Evolutionary conservation across 53 echinoderm and acorn worm species (phyloP).

Genomic region (Paracentrotus lividus): DNA sequence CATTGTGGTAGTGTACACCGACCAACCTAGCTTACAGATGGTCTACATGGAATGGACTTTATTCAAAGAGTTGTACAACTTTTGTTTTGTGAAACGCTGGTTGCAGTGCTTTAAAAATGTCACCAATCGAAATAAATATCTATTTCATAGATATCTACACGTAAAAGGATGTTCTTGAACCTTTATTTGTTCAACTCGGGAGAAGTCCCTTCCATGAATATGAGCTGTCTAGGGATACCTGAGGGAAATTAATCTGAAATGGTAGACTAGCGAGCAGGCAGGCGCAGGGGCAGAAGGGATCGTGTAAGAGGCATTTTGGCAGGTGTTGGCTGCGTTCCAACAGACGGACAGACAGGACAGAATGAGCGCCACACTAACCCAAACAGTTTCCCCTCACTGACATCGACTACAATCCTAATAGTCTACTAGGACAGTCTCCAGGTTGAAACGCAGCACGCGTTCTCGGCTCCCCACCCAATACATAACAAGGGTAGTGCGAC

Average conservation of each 20-base stretch:
- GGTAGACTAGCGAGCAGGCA: conserved; percentile 25
- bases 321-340: conserved; percentile 66
- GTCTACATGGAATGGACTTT: neutral
- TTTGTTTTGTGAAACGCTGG: neutral
- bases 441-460: neutral
- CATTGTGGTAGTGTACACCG: conserved; percentile 26
- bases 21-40: neutral
- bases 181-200: neutral
- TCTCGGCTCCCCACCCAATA: too few relatives aligned
- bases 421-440: conserved; percentile 8
- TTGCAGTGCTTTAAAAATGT: neutral
- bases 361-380: conserved; percentile 36
- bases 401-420: conserved; percentile 22
- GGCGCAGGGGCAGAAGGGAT: conserved; percentile 2
- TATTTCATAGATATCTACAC: neutral
- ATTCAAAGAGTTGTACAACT: neutral
- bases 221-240: neutral
- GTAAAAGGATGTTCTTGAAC: neutral
- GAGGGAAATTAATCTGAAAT: neutral
- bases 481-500: neutral
- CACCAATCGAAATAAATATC: neutral
- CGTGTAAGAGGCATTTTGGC: conserved; percentile 51
- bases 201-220: neutral
- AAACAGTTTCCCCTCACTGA: conserved; percentile 49
- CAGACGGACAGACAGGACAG: conserved; percentile 26